These are phyloP conservation scores for Plotosus lineatus DNA, from an alignment of 2,113 vertebrate genomes.

Conservation along the genomic window DNA sequence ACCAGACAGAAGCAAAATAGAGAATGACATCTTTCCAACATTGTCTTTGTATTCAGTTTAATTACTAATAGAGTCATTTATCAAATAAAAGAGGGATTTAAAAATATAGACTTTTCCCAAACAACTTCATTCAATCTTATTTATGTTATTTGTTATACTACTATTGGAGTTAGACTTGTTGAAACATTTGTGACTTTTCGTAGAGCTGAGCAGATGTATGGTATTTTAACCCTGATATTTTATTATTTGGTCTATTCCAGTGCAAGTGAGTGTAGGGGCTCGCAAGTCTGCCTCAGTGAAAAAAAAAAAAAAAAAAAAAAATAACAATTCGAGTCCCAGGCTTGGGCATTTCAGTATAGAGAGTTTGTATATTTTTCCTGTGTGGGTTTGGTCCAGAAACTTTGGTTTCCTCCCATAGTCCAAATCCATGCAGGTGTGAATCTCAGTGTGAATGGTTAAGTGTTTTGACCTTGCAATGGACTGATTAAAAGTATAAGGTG, in stretches of 20 bases:
- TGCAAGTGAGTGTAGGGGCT: background rate
- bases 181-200: constrained; percentile 1
- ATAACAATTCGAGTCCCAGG: no score
- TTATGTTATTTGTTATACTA: no score
- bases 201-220: background rate
- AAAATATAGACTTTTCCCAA: background rate
- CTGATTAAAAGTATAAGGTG: no score
- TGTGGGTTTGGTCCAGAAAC: no score
- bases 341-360: no score
- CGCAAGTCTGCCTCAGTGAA: no score
- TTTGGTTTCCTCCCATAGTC: no score
- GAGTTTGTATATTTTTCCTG: no score
- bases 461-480: no score
- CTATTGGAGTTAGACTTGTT: background rate
- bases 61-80: background rate
- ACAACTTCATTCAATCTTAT: background rate
- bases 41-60: constrained; percentile 6
- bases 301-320: no score
- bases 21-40: constrained; percentile 7
- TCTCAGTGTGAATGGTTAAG: no score
- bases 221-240: background rate
- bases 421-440: no score
- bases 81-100: background rate
- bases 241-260: background rate
- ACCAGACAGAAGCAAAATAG: constrained; percentile 40